Percentiles rank a stretch among this genome's conserved stretches.
These are phyloP conservation scores for Pogonocichla stellata DNA, from an alignment of 2,113 vertebrate genomes.

Conservation along the genomic window DNA sequence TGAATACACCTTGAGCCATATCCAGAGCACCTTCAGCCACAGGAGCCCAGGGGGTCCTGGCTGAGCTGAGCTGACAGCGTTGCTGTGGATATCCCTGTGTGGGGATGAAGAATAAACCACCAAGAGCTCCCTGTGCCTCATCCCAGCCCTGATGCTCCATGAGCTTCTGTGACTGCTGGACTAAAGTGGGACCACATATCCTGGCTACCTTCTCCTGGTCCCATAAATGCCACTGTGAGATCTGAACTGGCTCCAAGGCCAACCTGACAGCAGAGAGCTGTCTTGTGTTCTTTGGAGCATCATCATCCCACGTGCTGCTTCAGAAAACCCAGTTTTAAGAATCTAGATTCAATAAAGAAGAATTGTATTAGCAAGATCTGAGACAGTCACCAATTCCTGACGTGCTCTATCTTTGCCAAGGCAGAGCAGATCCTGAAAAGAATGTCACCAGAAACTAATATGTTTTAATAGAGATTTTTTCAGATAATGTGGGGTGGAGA, in stretches of 20 bases:
- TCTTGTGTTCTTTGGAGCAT: not conserved
- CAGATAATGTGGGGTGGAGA: not conserved
- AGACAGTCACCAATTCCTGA: not conserved
- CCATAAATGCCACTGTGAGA: fast-evolving
- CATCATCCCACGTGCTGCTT: not conserved
- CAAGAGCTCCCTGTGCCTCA: not conserved
- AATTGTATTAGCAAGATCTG: not conserved
- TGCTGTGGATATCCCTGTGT: not conserved
- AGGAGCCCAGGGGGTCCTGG: not conserved
- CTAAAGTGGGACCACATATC: fast-evolving
- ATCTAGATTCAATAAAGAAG: not conserved
- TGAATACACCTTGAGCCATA: not conserved
- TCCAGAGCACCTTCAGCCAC: not conserved
- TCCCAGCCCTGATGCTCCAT: not conserved
- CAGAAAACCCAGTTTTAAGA: not conserved
- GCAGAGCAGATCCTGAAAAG: not conserved
- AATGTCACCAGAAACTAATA: not conserved
- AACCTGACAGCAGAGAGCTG: not conserved
- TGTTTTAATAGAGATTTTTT: not conserved
- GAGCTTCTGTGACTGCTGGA: not conserved
- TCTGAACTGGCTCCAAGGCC: not conserved
- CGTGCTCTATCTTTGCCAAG: not conserved
- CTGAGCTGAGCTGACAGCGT: not conserved
- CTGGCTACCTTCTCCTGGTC: not conserved
- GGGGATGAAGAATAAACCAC: not conserved